Conservation (phyloP, 2,113 vertebrate species). For the Tapirus terrestris region DNA sequence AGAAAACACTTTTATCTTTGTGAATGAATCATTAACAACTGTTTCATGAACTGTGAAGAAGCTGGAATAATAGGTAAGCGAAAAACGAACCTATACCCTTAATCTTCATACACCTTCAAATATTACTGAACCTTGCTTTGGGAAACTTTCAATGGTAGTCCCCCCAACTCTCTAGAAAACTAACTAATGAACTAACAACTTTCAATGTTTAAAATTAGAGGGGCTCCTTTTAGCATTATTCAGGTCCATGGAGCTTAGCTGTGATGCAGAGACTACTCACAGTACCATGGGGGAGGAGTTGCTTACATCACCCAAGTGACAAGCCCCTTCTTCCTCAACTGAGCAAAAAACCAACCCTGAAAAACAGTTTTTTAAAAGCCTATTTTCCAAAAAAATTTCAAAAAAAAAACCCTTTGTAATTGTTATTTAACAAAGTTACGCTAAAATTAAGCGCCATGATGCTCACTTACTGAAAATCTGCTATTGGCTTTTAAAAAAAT, state of each 20-base stretch:
- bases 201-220: not conserved
- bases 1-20: not conserved
- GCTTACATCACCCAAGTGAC: not conserved
- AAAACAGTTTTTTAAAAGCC: slow-evolving; percentile 9
- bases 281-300: not conserved
- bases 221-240: not conserved
- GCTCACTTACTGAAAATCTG: not conserved
- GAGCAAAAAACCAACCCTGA: not conserved
- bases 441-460: not conserved
- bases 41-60: not conserved
- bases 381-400: not conserved
- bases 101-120: not conserved
- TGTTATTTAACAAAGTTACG: not conserved
- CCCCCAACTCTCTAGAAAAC: not conserved
- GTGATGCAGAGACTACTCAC: not conserved
- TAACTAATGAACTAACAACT: slow-evolving; percentile 6
- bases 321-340: not conserved
- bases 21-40: slow-evolving; percentile 18
- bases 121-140: not conserved
- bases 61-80: not conserved
- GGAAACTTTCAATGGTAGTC: not conserved
- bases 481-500: not conserved
- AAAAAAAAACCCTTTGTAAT: not conserved
- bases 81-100: not conserved
- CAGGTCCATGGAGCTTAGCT: not conserved